Evolutionary conservation across 2,797 vertebrate genomes (phyloP), one percentile per base, ranked within the genome.

Genomic region (Mionectes olivaceus): DNA sequence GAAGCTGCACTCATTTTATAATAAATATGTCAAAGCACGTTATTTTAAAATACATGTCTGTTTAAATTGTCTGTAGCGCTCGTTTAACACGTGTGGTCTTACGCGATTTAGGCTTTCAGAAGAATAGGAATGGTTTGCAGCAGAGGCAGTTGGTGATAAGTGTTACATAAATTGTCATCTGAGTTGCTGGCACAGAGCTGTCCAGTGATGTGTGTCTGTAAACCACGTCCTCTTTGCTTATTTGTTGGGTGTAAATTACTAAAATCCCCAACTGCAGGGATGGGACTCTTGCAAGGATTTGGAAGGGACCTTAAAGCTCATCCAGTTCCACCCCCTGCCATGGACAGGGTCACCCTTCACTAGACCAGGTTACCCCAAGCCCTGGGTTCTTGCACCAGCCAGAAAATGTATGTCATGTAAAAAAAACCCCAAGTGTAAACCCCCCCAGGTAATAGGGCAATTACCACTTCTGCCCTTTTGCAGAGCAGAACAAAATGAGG

Each of bases 131-230:
- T 37, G 78, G 50, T 82, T 96, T 61, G 60, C 57, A 83, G 65
- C 49, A 59, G 21, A 47, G 64, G 1, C 64, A 57, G 2, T 33
- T 44, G 39, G n/a, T 33, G 17, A 2, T n/a, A 3, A 9, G 15
- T 24, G 8, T 65, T 35, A 0, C 2, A 0, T 11, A 50, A 67
- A 47, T 28, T 28, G 9, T 49, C 37, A 3, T 5, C 37, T n/a
- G 57, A 52, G 13, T 41, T 28, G 1, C 37, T 52, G 79, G 32
- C 55, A 44, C 73, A 64, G 67, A 14, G 37, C 33, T 56, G 19
- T 61, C 41, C 46, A 39, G 73, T 49, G 21, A 4, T 4, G 25
- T 15, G 16, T 50, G 9, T 18, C 57, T 77, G 56, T 47, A 24
- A 67, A 44, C 8, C 2, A 5, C 3, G 1, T 30, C 67, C 30